These are phyloP conservation scores for Epirrita christyi DNA, from an alignment of 2,888 invertebrate species.

Conservation along the genomic window DNA sequence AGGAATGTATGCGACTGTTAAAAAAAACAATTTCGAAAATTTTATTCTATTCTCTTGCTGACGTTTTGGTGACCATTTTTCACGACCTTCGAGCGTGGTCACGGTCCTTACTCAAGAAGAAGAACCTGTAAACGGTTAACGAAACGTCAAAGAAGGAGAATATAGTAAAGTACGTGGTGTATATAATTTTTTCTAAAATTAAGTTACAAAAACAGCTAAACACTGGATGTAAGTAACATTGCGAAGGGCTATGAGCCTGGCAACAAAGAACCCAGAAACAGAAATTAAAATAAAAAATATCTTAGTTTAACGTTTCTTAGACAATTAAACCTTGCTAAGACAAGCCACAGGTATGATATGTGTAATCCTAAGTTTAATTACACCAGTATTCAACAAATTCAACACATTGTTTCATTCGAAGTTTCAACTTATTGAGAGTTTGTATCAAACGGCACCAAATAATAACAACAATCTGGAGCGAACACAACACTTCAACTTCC, in stretches of 20 bases:
- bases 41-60: no score
- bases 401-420: neutral
- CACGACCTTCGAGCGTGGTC: no score
- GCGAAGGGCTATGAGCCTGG: no score
- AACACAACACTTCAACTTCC: slow-evolving; percentile 14
- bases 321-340: neutral
- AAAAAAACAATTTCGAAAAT: neutral
- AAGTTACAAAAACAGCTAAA: no score
- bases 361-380: neutral
- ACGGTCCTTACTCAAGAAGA: no score
- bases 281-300: neutral
- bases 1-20: no score
- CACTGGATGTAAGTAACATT: no score
- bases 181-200: no score
- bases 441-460: slow-evolving; percentile 3
- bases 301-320: neutral
- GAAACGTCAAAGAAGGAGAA: no score
- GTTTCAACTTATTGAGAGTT: slow-evolving; percentile 11
- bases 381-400: neutral
- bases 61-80: no score
- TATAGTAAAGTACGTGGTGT: no score
- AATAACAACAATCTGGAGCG: slow-evolving; percentile 15
- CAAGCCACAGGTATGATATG: neutral
- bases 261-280: neutral
- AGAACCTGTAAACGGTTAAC: no score